These are phyloP conservation scores for Rhabdophis nuchalis DNA, from an alignment of 2,797 vertebrate genomes.

Conservation along the genomic window DNA sequence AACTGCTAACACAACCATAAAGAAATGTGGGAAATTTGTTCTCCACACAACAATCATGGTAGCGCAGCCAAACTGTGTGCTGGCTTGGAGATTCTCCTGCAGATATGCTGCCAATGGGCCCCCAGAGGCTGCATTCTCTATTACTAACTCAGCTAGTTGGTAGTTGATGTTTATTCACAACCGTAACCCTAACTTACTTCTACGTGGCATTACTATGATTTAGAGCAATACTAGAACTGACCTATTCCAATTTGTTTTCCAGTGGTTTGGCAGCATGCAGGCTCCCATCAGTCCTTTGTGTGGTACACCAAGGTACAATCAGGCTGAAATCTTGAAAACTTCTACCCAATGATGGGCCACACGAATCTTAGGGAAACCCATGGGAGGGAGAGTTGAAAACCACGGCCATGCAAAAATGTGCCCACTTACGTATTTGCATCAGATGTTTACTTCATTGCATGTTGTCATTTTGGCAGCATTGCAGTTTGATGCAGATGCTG, in stretches of 20 bases:
- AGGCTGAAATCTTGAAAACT: not conserved
- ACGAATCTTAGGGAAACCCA: not conserved
- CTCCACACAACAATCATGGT: not conserved
- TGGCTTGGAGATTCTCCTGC: not conserved
- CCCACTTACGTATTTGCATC: not conserved
- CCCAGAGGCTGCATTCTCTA: fast-evolving
- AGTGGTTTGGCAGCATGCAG: not conserved
- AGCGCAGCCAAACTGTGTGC: not conserved
- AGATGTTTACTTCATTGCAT: not conserved
- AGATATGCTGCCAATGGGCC: not conserved
- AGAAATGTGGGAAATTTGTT: not conserved
- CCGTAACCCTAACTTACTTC: not conserved
- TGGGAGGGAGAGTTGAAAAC: too few species aligned
- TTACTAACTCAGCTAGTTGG: not conserved
- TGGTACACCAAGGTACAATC: not conserved
- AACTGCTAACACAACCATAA: not conserved
- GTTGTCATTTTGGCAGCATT: not conserved
- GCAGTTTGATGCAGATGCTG: not conserved
- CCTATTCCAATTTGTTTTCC: not conserved
- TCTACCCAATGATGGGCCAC: not conserved
- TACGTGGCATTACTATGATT: not conserved
- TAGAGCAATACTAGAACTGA: not conserved
- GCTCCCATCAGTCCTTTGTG: not conserved
- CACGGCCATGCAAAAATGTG: not conserved
- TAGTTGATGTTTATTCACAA: not conserved